phyloP scores from a whole-genome alignment of 2,113 vertebrate species.

The Falco punctatus region DNA sequence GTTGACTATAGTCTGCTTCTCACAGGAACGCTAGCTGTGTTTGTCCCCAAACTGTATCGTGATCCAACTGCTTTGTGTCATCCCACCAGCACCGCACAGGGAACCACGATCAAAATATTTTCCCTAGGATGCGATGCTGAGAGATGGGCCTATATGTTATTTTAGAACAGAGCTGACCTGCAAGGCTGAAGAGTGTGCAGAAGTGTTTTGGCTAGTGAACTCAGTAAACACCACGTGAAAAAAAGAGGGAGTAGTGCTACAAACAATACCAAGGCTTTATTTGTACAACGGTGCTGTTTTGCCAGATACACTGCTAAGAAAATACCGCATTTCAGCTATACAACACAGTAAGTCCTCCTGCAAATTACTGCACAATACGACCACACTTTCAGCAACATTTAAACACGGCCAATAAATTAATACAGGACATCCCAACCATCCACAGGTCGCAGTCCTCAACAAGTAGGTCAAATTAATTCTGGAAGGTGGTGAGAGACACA shows the following conservation, averaged over 20 bases:
- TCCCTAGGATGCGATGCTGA: background rate
- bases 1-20: slow-evolving; percentile 61
- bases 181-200: background rate
- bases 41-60: slow-evolving; percentile 56
- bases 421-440: background rate
- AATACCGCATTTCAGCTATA: background rate
- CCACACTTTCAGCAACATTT: background rate
- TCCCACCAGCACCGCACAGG: slow-evolving; percentile 32
- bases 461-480: slow-evolving; percentile 27
- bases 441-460: background rate
- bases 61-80: slow-evolving; percentile 66
- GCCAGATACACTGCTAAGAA: slow-evolving; percentile 13
- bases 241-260: background rate
- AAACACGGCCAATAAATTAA: background rate
- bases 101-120: slow-evolving; percentile 22
- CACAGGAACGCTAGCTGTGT: slow-evolving; percentile 52
- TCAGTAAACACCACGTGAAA: background rate
- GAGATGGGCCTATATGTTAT: background rate
- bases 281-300: background rate
- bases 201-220: slow-evolving; percentile 46
- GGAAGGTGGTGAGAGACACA: background rate
- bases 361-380: background rate
- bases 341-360: background rate
- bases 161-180: slow-evolving; percentile 18
- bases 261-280: slow-evolving; percentile 56